Conservation (phyloP, 2,797 vertebrate genomes). For the Chelidonichthys spinosus region DNA sequence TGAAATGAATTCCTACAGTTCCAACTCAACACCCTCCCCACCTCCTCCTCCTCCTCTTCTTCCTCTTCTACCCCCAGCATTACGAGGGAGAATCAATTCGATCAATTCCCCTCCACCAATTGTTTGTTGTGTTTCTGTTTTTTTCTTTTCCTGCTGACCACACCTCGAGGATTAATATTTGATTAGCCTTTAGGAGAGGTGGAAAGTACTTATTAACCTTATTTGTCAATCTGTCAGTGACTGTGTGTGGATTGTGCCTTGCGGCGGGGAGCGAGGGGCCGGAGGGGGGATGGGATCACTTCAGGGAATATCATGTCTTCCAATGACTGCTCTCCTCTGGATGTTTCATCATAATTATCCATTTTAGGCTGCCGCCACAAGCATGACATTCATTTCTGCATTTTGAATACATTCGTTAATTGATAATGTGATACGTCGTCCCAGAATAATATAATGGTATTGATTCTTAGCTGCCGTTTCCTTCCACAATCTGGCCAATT, state of each 20-base stretch:
- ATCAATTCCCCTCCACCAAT: conserved; percentile 91
- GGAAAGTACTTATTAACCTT: conserved; percentile 99
- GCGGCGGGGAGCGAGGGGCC: conserved; percentile 70
- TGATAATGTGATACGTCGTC: conserved; percentile 71
- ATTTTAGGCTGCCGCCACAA: conserved; percentile 74
- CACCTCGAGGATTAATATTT: conserved; percentile 99
- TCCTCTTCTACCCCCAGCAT: conserved; percentile 47
- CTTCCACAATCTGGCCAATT: conserved; percentile 66
- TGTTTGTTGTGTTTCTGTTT: conserved; percentile 86
- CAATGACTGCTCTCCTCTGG: conserved; percentile 79
- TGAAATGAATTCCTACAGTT: conserved; percentile 77
- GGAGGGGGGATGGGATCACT: conserved; percentile 64
- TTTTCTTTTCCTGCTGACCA: conserved; percentile 92
- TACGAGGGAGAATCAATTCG: conserved; percentile 92
- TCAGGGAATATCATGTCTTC: conserved; percentile 83
- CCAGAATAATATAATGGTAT: conserved; percentile 58
- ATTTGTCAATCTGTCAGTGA: conserved; percentile 97
- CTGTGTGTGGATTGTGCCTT: conserved; percentile 83
- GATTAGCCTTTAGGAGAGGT: conserved; percentile 98
- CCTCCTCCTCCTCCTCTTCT: conserved; percentile 7
- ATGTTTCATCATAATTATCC: conserved; percentile 86
- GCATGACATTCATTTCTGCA: conserved; percentile 74
- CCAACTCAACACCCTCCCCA: conserved; percentile 36
- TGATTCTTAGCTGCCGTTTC: conserved; percentile 61
- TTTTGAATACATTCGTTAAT: conserved; percentile 77